Evolutionary conservation across 2,797 vertebrate genomes (phyloP).

Genomic region (Sebastolobus altivelis): DNA sequence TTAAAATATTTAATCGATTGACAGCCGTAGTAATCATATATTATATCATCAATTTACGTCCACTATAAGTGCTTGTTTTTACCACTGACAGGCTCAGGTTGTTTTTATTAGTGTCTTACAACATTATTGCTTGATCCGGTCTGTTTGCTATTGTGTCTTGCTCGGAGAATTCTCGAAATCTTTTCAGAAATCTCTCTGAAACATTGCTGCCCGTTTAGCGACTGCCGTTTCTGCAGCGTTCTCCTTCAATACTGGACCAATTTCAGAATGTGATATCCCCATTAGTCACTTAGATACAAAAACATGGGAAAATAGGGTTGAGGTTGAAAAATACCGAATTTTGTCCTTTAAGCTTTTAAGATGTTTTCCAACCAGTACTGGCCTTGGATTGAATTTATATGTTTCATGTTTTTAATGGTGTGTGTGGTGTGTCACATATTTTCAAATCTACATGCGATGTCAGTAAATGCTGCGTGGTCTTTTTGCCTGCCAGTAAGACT

Average conservation of each 20-base stretch:
- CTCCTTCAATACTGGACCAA: neutral
- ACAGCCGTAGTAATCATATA: too few relatives aligned
- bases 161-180: neutral
- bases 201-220: neutral
- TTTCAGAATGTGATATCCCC: neutral
- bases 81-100: too few relatives aligned
- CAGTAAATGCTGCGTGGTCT: slow-evolving; percentile 6
- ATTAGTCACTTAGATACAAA: neutral
- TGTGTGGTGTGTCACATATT: slow-evolving; percentile 1
- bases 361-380: slow-evolving; percentile 28
- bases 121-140: neutral
- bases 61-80: neutral
- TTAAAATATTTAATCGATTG: too few relatives aligned
- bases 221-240: neutral
- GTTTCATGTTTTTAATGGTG: slow-evolving; percentile 12
- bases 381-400: slow-evolving; percentile 24
- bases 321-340: neutral
- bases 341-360: slow-evolving; percentile 9
- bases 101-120: too few relatives aligned
- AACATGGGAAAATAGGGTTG: neutral
- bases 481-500: slow-evolving; percentile 11
- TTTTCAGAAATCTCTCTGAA: too few relatives aligned
- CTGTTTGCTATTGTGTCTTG: neutral
- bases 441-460: neutral
- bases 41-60: neutral